Evolutionary conservation across 2,113 vertebrate species (phyloP).

Genomic region (Oplegnathus fasciatus): DNA sequence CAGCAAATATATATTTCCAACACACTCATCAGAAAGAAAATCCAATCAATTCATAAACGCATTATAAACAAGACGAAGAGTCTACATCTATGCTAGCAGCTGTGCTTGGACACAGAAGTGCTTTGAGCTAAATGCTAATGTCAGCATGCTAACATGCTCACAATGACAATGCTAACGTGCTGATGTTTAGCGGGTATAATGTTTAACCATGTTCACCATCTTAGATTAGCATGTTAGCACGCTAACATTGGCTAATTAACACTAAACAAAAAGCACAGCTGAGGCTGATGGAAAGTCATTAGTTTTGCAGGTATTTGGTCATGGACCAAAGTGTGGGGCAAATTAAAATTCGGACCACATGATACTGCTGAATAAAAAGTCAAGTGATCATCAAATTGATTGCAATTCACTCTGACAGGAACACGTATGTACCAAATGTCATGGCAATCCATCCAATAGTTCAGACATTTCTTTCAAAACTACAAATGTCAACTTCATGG

Average conservation of each 20-base stretch:
- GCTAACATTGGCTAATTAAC: background rate
- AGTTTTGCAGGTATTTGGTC: too few relatives aligned
- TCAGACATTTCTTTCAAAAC: too few relatives aligned
- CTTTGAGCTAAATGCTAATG: background rate
- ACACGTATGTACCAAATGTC: too few relatives aligned
- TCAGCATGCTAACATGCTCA: background rate
- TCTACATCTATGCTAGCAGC: background rate
- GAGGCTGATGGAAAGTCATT: background rate
- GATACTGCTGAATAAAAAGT: too few relatives aligned
- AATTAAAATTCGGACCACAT: too few relatives aligned
- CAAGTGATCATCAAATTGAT: too few relatives aligned
- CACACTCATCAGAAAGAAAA: background rate
- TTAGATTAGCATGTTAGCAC: too few relatives aligned
- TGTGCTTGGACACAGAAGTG: background rate
- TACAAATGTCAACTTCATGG: too few relatives aligned
- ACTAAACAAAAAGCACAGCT: background rate
- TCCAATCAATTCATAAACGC: background rate
- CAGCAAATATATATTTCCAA: background rate
- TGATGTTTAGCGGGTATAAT: background rate
- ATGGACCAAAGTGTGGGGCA: too few relatives aligned
- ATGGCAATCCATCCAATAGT: too few relatives aligned
- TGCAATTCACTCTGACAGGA: too few relatives aligned
- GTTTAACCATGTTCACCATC: background rate
- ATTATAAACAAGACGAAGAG: background rate
- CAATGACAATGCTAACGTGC: background rate